phyloP scores from a whole-genome alignment of 2,888 invertebrate species.

The Dryadula phaetusa region DNA sequence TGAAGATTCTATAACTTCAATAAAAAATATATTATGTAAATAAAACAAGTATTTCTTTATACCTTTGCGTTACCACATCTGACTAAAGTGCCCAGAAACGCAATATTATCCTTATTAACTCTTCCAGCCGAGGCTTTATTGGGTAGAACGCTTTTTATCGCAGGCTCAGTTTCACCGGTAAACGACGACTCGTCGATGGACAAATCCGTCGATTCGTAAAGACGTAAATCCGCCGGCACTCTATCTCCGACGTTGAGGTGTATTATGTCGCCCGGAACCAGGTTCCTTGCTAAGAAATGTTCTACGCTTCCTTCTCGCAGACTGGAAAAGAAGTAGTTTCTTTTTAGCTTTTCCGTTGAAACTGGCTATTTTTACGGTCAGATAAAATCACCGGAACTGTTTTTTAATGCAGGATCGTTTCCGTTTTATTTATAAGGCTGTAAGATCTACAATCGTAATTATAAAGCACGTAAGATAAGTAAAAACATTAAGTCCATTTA shows the following conservation, averaged over 20 bases:
- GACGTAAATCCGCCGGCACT: constrained; percentile 97
- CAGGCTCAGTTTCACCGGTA: constrained; percentile 99
- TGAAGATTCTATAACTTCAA: too few relatives aligned
- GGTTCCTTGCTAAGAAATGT: constrained; percentile 95
- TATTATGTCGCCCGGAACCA: constrained; percentile 99
- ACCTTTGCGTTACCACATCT: constrained; percentile 98
- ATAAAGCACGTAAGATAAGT: too few relatives aligned
- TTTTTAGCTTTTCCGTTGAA: not conserved
- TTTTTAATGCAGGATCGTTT: not conserved
- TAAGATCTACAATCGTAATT: too few relatives aligned
- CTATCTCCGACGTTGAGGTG: constrained; percentile 96
- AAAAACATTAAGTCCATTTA: too few relatives aligned
- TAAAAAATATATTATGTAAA: too few relatives aligned
- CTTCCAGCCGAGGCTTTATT: constrained; percentile 86
- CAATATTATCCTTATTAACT: constrained; percentile 92
- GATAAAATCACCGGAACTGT: not conserved
- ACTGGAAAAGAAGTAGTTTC: constrained; percentile 71
- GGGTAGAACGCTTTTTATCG: constrained; percentile 89
- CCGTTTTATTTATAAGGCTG: not conserved
- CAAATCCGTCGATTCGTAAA: constrained; percentile 96
- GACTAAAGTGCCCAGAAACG: constrained; percentile 99
- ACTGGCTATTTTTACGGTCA: not conserved
- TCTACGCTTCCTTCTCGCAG: constrained; percentile 94
- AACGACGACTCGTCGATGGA: constrained; percentile 99
- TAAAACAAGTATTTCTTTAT: constrained; percentile 22